Conservation (phyloP, 2,113 vertebrate genomes). For the Kryptolebias marmoratus region DNA sequence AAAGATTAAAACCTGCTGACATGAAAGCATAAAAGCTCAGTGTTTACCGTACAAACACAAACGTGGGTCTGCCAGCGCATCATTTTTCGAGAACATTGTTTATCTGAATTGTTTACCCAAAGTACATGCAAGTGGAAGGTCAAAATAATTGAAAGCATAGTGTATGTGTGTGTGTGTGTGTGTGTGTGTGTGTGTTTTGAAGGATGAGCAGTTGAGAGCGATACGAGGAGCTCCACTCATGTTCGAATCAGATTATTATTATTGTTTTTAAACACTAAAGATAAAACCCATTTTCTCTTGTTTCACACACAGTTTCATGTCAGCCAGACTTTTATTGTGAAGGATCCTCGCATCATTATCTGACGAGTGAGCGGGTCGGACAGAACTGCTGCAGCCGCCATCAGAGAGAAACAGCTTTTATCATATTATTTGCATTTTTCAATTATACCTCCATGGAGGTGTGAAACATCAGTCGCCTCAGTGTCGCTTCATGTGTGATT, state of each 20-base stretch:
- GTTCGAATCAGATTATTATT: slow-evolving; percentile 25
- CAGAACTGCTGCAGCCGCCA: slow-evolving; percentile 43
- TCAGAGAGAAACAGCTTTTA: slow-evolving; percentile 54
- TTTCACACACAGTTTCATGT: slow-evolving; percentile 12
- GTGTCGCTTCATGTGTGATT: slow-evolving; percentile 36
- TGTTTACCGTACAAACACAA: background rate
- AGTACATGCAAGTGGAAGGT: slow-evolving; percentile 31
- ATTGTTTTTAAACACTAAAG: slow-evolving; percentile 19
- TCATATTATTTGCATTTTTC: slow-evolving; percentile 74
- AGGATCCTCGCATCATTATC: slow-evolving; percentile 47
- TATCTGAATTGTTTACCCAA: slow-evolving; percentile 33
- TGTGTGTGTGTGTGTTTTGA: background rate
- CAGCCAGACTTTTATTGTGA: slow-evolving; percentile 30
- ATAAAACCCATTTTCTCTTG: slow-evolving; percentile 51
- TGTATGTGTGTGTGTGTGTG: background rate
- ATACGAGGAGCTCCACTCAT: slow-evolving; percentile 27
- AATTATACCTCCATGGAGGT: slow-evolving; percentile 60
- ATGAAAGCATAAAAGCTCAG: background rate
- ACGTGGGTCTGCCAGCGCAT: background rate
- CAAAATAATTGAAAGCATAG: slow-evolving; percentile 22
- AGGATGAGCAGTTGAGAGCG: slow-evolving; percentile 1
- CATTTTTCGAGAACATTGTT: slow-evolving; percentile 24
- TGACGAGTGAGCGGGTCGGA: slow-evolving; percentile 43
- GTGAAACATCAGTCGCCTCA: slow-evolving; percentile 17
- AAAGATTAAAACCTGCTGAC: background rate